These are phyloP conservation scores for Apeltes quadracus DNA, from an alignment of 2,113 vertebrate genomes.

Conservation along the genomic window DNA sequence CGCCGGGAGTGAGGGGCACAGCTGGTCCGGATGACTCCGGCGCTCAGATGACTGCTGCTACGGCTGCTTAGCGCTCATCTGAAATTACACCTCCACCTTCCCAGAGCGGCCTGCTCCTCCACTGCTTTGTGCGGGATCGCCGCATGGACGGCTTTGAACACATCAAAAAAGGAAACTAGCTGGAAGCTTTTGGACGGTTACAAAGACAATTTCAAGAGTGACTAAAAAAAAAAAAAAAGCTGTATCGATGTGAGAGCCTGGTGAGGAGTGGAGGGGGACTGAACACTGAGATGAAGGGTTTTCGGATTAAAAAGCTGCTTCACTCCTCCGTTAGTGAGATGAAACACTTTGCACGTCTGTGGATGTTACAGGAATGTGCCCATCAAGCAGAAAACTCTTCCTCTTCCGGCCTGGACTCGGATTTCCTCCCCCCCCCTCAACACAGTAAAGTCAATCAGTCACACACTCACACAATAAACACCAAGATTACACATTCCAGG, in stretches of 20 bases:
- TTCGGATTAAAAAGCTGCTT: conserved; percentile 27
- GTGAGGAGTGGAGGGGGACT: not conserved
- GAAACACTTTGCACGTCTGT: conserved; percentile 20
- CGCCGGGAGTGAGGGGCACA: conserved; percentile 66
- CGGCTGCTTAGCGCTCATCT: conserved; percentile 60
- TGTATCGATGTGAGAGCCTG: not conserved
- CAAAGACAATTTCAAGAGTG: conserved; percentile 17
- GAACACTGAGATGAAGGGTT: not conserved
- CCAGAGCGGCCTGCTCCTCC: conserved; percentile 31
- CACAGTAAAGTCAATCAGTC: not conserved
- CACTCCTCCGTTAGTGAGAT: conserved; percentile 4
- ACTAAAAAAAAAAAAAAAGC: conserved; percentile 17
- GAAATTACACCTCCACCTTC: conserved; percentile 77
- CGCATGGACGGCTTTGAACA: conserved; percentile 18
- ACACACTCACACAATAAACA: not conserved
- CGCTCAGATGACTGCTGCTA: conserved; percentile 67
- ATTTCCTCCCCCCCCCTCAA: not conserved
- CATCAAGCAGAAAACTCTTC: conserved; percentile 9
- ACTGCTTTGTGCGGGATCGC: conserved; percentile 14
- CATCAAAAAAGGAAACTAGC: conserved; percentile 22
- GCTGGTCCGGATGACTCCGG: conserved; percentile 66
- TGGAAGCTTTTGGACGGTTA: not conserved
- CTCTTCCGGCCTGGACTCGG: not conserved
- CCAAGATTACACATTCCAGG: not conserved
- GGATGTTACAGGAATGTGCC: not conserved